Percentiles rank a stretch among this genome's conserved stretches.
Evolutionary conservation across 2,888 invertebrate species (phyloP).

Genomic region (Amphipoea oculea): DNA sequence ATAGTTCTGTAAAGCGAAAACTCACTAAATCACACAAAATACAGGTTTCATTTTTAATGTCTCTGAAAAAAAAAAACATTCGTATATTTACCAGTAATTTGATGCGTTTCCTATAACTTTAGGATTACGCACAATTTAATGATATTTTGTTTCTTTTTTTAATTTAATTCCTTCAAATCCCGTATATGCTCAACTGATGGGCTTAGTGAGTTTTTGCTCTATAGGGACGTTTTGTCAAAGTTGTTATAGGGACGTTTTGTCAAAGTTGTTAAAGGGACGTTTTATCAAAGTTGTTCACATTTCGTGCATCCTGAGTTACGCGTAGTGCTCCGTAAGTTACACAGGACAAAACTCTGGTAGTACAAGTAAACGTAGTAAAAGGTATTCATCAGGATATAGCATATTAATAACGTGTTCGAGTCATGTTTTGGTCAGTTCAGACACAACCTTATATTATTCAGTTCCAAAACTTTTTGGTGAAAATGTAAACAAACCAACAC

Average conservation of each 20-base stretch:
- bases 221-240: neutral
- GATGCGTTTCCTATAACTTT: neutral
- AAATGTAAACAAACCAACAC: constrained; percentile 4
- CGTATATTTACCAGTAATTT: neutral
- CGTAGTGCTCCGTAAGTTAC: neutral
- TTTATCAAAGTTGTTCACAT: neutral
- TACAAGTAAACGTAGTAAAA: neutral
- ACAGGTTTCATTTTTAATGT: neutral
- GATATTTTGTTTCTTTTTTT: neutral
- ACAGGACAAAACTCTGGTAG: neutral
- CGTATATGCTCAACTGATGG: neutral
- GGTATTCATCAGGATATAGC: neutral
- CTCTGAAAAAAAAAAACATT: no score
- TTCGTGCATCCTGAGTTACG: neutral
- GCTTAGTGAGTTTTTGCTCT: neutral
- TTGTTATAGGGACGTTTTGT: neutral
- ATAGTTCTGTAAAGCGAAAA: neutral
- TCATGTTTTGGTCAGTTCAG: neutral
- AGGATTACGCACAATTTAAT: neutral
- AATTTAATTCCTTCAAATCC: neutral
- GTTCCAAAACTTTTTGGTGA: constrained; percentile 13
- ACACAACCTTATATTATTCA: neutral
- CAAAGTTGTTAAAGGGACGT: neutral
- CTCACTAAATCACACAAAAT: neutral
- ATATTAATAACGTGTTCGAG: neutral